A percentile compares a stretch with the other conserved stretches of the same genome.
phyloP scores from a whole-genome alignment of 2,113 vertebrate species.

The Toxotes chatareus region DNA sequence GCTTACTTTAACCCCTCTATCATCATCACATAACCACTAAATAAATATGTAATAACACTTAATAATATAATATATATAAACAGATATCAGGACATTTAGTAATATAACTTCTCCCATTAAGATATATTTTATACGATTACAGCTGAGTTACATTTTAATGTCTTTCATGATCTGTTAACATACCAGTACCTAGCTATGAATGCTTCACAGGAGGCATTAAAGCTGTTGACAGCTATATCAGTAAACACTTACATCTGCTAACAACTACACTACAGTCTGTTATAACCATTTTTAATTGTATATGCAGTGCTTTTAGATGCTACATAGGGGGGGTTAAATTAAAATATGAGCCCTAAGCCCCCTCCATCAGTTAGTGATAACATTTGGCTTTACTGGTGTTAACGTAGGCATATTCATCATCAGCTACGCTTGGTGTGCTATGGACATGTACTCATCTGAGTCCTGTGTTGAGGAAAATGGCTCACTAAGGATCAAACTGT shows the following conservation, averaged over 20 bases:
- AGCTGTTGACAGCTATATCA: not conserved
- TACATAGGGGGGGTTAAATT: not conserved
- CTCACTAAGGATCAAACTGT: no score
- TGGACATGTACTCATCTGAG: not conserved
- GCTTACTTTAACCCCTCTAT: no score
- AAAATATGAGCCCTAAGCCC: not conserved
- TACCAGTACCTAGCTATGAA: not conserved
- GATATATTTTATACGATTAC: no score
- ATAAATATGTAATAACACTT: not conserved
- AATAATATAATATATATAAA: no score
- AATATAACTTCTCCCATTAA: not conserved
- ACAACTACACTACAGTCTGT: not conserved
- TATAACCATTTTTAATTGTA: not conserved
- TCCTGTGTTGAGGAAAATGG: not conserved
- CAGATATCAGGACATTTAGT: no score
- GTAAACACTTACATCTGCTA: not conserved
- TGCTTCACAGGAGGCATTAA: no score
- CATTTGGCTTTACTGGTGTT: no score
- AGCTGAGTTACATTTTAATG: no score
- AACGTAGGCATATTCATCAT: not conserved
- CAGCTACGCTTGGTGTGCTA: not conserved
- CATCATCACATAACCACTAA: not conserved
- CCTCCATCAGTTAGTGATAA: not conserved
- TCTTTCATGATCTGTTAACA: no score
- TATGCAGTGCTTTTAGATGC: not conserved